phyloP scores from a whole-genome alignment of 2,113 vertebrate genomes.

The Pristiophorus japonicus region DNA sequence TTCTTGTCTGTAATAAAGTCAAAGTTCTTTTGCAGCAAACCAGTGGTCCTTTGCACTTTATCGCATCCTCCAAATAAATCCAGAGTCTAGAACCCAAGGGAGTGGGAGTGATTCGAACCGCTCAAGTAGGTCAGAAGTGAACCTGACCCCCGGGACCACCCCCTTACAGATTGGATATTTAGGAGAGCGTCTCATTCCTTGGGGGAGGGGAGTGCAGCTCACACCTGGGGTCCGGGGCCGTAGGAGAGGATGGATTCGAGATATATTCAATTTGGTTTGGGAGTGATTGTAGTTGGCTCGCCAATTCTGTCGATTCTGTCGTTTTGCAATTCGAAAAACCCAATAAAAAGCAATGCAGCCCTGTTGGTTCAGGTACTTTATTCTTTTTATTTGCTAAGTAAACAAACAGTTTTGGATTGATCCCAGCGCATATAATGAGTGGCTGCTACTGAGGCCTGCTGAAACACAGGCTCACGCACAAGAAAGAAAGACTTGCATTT shows the following conservation, averaged over 20 bases:
- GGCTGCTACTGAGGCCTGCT: not conserved
- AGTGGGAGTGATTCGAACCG: no score
- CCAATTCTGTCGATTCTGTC: not conserved
- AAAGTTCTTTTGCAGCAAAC: no score
- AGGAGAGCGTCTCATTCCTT: not conserved
- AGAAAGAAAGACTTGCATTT: no score
- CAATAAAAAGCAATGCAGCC: not conserved
- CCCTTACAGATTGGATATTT: constrained; percentile 1
- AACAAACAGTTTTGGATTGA: not conserved
- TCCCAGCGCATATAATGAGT: not conserved
- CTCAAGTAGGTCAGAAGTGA: no score
- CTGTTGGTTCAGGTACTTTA: not conserved
- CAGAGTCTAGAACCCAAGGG: no score
- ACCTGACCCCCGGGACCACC: no score
- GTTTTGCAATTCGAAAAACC: not conserved
- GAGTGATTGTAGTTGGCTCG: not conserved
- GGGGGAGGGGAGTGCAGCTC: not conserved
- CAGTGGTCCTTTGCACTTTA: no score
- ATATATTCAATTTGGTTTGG: not conserved
- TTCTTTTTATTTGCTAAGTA: not conserved
- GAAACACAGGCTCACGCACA: not conserved
- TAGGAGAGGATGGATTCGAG: not conserved
- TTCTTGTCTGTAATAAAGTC: no score
- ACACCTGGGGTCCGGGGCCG: not conserved
- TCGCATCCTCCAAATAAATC: no score